phyloP scores from a whole-genome alignment of 2,888 invertebrate genomes.

The Biston betularia region DNA sequence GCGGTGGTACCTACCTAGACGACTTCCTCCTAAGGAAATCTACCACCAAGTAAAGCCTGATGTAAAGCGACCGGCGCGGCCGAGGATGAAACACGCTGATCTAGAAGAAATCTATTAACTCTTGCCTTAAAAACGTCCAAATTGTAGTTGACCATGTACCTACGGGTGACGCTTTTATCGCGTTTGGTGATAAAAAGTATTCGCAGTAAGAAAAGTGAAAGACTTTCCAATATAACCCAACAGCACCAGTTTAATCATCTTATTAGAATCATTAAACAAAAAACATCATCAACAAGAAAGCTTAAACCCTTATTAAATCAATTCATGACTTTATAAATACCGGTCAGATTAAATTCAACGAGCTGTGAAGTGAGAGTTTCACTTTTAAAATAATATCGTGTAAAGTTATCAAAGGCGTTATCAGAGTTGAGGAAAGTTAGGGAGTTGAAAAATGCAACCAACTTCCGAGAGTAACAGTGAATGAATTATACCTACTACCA shows the following conservation, averaged over 20 bases:
- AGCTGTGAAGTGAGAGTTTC: conserved; percentile 18
- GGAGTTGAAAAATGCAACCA: conserved; percentile 25
- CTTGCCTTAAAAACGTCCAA: too few relatives aligned
- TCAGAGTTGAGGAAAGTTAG: conserved; percentile 16
- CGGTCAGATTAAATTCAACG: conserved; percentile 19
- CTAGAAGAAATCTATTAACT: too few relatives aligned
- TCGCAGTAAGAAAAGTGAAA: too few relatives aligned
- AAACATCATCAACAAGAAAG: neutral
- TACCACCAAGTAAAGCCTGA: too few relatives aligned
- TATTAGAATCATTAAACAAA: neutral
- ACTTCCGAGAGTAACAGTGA: conserved; percentile 6
- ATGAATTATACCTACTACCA: neutral
- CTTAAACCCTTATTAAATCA: conserved; percentile 13
- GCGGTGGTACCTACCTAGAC: too few relatives aligned
- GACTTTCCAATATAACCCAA: too few relatives aligned
- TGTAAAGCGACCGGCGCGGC: too few relatives aligned
- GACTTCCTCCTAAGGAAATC: too few relatives aligned
- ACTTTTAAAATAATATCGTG: conserved; percentile 23
- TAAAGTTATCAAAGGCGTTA: conserved; percentile 20
- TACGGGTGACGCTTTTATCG: too few relatives aligned
- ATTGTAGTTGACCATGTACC: too few relatives aligned
- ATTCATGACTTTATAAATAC: conserved; percentile 17
- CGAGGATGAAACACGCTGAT: too few relatives aligned
- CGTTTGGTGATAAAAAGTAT: too few relatives aligned
- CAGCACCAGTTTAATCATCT: neutral